Conservation (phyloP, 2,888 invertebrate species). For the Melinaea menophilus region DNA sequence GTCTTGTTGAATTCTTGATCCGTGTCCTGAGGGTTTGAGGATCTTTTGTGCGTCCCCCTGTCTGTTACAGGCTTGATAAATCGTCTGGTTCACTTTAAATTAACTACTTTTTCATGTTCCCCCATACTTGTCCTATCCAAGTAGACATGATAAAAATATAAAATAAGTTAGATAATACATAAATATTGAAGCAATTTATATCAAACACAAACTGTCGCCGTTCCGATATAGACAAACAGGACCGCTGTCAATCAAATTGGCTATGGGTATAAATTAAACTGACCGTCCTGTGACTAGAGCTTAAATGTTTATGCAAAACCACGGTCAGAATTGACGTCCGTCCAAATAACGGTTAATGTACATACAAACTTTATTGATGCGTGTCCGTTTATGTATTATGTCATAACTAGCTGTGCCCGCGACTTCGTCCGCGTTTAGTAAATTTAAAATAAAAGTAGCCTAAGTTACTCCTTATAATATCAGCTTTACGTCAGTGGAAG, state of each 20-base stretch:
- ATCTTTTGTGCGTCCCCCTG: slow-evolving; percentile 1
- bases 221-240: slow-evolving; percentile 13
- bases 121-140: neutral
- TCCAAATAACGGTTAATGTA: slow-evolving; percentile 28
- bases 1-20: neutral
- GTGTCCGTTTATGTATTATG: slow-evolving; percentile 14
- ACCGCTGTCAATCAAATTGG: slow-evolving; percentile 31
- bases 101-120: neutral
- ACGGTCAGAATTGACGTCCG: slow-evolving; percentile 32
- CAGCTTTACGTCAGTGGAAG: too few relatives aligned
- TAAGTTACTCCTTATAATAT: too few relatives aligned
- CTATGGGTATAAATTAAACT: slow-evolving; percentile 31
- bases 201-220: slow-evolving; percentile 2
- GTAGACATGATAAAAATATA: neutral
- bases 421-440: too few relatives aligned
- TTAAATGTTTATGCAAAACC: slow-evolving; percentile 59
- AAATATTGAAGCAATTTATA: neutral
- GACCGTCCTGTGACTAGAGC: slow-evolving; percentile 29
- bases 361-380: slow-evolving; percentile 21
- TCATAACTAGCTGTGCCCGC: neutral
- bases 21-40: neutral
- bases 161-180: neutral
- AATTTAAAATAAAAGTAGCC: too few relatives aligned
- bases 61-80: slow-evolving; percentile 4
- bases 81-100: neutral